Conservation (phyloP, 1,140 invertebrate species). For the Nasonia giraulti region DNA sequence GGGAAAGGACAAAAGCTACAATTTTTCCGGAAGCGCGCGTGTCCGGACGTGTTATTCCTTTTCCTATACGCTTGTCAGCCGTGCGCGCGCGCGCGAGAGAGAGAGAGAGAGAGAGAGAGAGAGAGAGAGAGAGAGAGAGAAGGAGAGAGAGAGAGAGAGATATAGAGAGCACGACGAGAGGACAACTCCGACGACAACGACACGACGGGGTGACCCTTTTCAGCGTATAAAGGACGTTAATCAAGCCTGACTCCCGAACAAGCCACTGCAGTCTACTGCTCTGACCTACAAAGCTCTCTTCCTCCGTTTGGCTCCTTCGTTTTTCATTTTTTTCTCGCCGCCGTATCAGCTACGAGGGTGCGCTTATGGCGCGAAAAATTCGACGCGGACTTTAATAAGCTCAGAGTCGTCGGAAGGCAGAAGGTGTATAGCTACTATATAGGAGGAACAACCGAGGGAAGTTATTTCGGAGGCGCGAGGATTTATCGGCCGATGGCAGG, state of each 20-base stretch:
- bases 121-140: too few relatives aligned
- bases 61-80: not conserved
- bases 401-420: not conserved
- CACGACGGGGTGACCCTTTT: not conserved
- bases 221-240: not conserved
- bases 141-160: too few relatives aligned
- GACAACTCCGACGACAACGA: not conserved
- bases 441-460: not conserved
- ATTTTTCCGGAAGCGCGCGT: not conserved
- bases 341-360: not conserved
- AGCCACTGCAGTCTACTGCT: not conserved
- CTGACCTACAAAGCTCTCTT: conserved; percentile 13
- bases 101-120: too few relatives aligned
- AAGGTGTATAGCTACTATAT: too few relatives aligned
- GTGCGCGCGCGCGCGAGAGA: too few relatives aligned
- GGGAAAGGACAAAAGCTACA: not conserved
- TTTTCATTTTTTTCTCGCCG: not conserved
- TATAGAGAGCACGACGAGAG: not conserved
- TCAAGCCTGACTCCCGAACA: conserved; percentile 10
- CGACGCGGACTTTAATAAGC: not conserved
- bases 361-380: not conserved
- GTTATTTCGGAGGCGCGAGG: conserved; percentile 7
- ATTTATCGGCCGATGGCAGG: conserved; percentile 27
- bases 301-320: not conserved
- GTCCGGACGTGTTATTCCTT: not conserved